Evolutionary conservation across 2,113 vertebrate species (phyloP).

Genomic region (Amblyornis subalaris): DNA sequence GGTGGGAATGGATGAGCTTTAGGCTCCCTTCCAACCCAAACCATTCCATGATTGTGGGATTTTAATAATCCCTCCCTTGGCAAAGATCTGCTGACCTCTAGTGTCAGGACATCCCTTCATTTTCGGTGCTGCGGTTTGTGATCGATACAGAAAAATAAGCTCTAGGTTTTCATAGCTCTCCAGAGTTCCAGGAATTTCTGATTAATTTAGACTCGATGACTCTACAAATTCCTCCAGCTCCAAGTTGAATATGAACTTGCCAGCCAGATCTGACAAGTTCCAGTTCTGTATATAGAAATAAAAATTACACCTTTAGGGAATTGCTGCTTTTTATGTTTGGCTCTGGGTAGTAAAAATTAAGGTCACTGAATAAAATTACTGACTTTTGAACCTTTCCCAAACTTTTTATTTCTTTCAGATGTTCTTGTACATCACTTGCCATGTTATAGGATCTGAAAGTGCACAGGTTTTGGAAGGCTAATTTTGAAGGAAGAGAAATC

Average conservation of each 20-base stretch:
- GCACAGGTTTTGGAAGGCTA: neutral
- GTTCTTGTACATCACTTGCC: neutral
- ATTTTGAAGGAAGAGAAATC: neutral
- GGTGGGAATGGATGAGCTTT: fast-evolving
- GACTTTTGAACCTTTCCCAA: neutral
- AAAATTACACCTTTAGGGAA: slow-evolving; percentile 8
- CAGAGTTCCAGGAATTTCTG: slow-evolving; percentile 19
- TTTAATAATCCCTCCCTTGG: neutral
- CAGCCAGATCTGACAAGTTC: slow-evolving; percentile 17
- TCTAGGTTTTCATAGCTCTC: neutral
- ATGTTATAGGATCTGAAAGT: neutral
- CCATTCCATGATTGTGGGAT: neutral
- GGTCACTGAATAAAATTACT: slow-evolving; percentile 16
- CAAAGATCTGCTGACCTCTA: slow-evolving; percentile 45
- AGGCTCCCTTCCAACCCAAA: neutral
- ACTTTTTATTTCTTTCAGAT: neutral
- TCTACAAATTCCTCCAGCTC: neutral
- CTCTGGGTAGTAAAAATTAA: neutral
- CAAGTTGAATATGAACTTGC: slow-evolving; percentile 20
- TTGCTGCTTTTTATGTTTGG: neutral
- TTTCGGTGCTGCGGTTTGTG: neutral
- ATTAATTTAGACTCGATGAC: neutral
- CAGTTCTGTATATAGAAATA: neutral
- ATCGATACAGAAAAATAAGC: slow-evolving; percentile 38
- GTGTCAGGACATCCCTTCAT: slow-evolving; percentile 1